Conservation (phyloP, 37 sponge, comb jelly and placozoan genomes). For the Dysidea cf. avara region DNA sequence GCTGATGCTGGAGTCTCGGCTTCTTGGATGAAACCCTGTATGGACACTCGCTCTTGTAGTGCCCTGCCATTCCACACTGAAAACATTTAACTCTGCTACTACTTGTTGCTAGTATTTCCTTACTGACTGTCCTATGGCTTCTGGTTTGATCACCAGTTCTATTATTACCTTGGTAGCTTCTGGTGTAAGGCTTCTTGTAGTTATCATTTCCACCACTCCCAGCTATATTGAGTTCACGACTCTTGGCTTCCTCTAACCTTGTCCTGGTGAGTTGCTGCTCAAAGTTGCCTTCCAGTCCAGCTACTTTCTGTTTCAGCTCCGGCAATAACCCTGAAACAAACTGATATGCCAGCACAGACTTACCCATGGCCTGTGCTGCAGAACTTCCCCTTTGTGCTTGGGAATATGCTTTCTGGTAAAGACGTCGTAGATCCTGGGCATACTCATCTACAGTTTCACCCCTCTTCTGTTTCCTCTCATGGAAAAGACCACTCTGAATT, state of each 20-base stretch:
- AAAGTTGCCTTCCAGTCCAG: conserved; percentile 31
- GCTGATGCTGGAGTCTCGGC: too few species aligned
- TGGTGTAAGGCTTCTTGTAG: too few species aligned
- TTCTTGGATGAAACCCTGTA: too few species aligned
- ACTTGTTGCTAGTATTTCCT: too few species aligned
- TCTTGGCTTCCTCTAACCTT: conserved; percentile 52
- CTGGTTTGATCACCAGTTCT: too few species aligned
- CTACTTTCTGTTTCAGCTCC: conserved; percentile 33
- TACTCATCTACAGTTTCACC: conserved; percentile 42
- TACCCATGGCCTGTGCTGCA: conserved; percentile 40
- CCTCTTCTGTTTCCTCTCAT: conserved; percentile 24
- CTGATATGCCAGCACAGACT: conserved; percentile 40
- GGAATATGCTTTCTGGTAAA: conserved; percentile 41
- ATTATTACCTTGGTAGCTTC: background rate
- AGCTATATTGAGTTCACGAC: conserved; percentile 1
- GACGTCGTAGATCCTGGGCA: conserved; percentile 42
- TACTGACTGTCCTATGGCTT: too few species aligned
- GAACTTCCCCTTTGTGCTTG: background rate
- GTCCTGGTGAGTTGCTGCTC: conserved; percentile 34
- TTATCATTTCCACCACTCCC: too few species aligned
- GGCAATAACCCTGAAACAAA: conserved; percentile 37
- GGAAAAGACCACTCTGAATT: conserved; percentile 38
- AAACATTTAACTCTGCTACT: conserved; percentile 9
- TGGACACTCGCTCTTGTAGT: conserved; percentile 19
- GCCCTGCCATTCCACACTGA: conserved; percentile 31